Conservation (phyloP, 2,888 invertebrate genomes). For the Drosophila cracens region DNA sequence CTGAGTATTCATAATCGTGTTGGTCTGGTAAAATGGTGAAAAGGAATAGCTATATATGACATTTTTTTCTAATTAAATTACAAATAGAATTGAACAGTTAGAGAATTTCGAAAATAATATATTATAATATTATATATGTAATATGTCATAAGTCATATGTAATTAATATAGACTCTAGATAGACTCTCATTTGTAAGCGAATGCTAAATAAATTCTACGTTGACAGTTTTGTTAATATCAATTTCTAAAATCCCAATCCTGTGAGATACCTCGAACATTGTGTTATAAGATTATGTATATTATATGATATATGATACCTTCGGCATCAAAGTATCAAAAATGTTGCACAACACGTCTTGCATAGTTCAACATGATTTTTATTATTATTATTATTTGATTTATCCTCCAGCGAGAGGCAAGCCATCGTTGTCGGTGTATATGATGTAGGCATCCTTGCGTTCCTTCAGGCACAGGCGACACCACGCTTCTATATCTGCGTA, state of each 20-base stretch:
- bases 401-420: slow-evolving; percentile 90
- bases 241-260: background rate
- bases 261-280: background rate
- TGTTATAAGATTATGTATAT: background rate
- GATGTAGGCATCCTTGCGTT: slow-evolving; percentile 66
- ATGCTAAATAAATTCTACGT: background rate
- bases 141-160: too few relatives aligned
- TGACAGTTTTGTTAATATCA: background rate
- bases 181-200: background rate
- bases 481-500: slow-evolving; percentile 78
- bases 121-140: background rate
- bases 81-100: background rate
- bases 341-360: too few relatives aligned
- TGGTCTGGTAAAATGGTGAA: too few relatives aligned
- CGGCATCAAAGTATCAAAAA: too few relatives aligned
- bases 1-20: too few relatives aligned
- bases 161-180: background rate
- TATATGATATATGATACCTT: too few relatives aligned
- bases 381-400: slow-evolving; percentile 82
- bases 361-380: too few relatives aligned
- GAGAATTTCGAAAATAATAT: background rate
- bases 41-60: too few relatives aligned
- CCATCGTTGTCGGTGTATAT: slow-evolving; percentile 86
- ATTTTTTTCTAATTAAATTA: too few relatives aligned
- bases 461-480: slow-evolving; percentile 82